Base-by-base conservation (phyloP, 2,113 vertebrate genomes). In the Aegotheles bennettii region DNA sequence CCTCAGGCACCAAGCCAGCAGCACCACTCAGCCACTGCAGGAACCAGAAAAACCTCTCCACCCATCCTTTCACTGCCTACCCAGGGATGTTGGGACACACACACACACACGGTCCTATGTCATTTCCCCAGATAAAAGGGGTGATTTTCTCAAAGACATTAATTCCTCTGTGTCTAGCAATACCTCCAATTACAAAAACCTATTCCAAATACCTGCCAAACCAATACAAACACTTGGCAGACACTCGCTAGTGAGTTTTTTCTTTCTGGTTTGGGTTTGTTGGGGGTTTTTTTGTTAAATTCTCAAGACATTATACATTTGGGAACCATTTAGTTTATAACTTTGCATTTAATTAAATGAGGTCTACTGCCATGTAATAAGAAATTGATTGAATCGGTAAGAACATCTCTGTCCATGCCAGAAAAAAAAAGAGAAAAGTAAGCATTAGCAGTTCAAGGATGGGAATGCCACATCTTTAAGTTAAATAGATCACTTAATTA, bases 261-360 rank as follows among this genome's bases (percentile, higher is more conserved):
- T 13, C 7, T 47, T 81, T 40, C 38, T 33, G 10, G 4, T 42
- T 57, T 12, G 6, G 8, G 17, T 21, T 8, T 7, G n/a, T 10
- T 9, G 42, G n/a, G n/a, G n/a, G n/a, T 53, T 61, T 77, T 56
- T 40, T 26, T 33, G 40, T 65, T 47, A 59, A 96, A 67, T 90
- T 81, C 82, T 84, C 11, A 80, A 89, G 93, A 73, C 25, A 74
- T 63, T 69, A 84, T 53, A 85, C 97, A 89, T 94, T 97, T 95
- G 96, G 96, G 95, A 94, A 78, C 87, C 45, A 87, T 96, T 94
- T 84, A 59, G 83, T 93, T 95, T 96, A 94, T 60, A 94, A 94
- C 95, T 86, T 81, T 73, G 89, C 59, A 82, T 96, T 97, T 97
- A 95, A 97, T 96, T 97, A 96, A 95, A 96, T 94, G 84, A 95